Evolutionary conservation across 2,113 vertebrate genomes (phyloP).

Genomic region (Plotosus lineatus): DNA sequence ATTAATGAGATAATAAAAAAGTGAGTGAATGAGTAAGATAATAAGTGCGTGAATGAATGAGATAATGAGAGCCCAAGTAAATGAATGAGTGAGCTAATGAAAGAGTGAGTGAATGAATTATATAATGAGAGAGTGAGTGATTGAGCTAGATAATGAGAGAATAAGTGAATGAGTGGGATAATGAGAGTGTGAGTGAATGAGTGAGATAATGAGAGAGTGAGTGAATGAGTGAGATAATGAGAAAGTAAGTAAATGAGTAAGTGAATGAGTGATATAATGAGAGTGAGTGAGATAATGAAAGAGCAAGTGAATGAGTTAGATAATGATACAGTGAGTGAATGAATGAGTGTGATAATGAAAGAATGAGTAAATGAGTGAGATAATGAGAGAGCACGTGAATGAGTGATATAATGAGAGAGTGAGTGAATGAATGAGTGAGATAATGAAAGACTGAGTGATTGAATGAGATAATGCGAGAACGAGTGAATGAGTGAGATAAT

Average conservation of each 20-base stretch:
- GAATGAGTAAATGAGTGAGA: conserved; percentile 1
- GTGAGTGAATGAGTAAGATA: neutral
- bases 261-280: too few relatives aligned
- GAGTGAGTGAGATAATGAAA: neutral
- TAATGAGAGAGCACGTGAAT: neutral
- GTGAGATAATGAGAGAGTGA: neutral
- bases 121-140: neutral
- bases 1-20: neutral
- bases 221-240: neutral
- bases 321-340: conserved; percentile 4
- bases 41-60: neutral
- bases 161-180: neutral
- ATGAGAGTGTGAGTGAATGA: neutral
- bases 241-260: too few relatives aligned
- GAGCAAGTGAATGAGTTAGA: too few relatives aligned
- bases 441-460: too few relatives aligned
- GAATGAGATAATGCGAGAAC: too few relatives aligned
- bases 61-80: neutral
- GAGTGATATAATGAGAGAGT: neutral
- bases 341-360: neutral
- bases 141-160: too few relatives aligned
- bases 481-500: too few relatives aligned
- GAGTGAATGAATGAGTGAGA: too few relatives aligned
- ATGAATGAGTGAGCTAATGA: neutral
- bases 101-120: neutral